phyloP scores from a whole-genome alignment of 1,140 invertebrate genomes.

The Samia ricini region DNA sequence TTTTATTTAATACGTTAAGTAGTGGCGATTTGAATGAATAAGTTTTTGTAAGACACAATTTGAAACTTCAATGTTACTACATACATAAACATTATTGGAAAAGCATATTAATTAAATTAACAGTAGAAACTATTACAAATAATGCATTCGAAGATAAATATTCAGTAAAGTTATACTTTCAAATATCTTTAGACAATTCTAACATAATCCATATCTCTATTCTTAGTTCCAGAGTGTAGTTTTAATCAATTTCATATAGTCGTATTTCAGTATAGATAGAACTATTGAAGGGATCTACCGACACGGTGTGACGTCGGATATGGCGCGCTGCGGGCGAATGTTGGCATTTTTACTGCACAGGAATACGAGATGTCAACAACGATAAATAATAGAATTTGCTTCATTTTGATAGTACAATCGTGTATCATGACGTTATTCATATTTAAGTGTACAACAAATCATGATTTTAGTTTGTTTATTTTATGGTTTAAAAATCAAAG shows the following conservation, averaged over 20 bases:
- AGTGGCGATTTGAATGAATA: too few species aligned
- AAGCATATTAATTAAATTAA: too few species aligned
- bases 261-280: conserved; percentile 26
- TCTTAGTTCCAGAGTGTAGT: background rate
- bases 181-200: background rate
- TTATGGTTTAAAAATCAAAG: too few species aligned
- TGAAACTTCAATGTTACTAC: too few species aligned
- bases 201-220: background rate
- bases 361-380: conserved; percentile 48
- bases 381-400: conserved; percentile 47
- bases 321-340: conserved; percentile 39
- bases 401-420: background rate
- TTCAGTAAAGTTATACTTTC: background rate
- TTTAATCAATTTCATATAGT: background rate
- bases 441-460: background rate
- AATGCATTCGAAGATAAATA: too few species aligned
- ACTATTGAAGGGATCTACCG: conserved; percentile 22
- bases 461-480: too few species aligned
- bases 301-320: conserved; percentile 23
- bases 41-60: too few species aligned
- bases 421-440: background rate
- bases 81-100: too few species aligned
- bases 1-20: too few species aligned
- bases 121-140: too few species aligned
- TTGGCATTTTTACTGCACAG: conserved; percentile 62